Conservation (phyloP, 2,113 vertebrate genomes). For the Furnarius figulus region DNA sequence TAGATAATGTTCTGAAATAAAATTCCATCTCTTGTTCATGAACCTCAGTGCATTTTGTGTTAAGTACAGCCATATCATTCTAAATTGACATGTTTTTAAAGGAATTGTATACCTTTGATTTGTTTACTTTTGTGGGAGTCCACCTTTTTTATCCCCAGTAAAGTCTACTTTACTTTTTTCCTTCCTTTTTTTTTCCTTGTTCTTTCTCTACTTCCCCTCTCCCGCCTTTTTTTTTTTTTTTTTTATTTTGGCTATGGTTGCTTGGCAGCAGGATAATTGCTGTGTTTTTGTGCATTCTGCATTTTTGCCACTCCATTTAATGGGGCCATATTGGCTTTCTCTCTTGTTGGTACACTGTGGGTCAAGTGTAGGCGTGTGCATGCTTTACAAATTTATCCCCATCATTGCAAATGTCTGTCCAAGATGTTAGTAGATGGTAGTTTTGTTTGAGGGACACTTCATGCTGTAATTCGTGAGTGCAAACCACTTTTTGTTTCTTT, state of each 20-base stretch:
- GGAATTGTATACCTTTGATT: background rate
- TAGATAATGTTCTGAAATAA: background rate
- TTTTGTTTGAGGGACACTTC: constrained; percentile 73
- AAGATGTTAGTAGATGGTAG: constrained; percentile 60
- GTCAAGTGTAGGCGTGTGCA: constrained; percentile 79
- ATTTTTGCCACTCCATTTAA: constrained; percentile 66
- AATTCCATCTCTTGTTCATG: background rate
- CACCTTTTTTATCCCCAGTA: background rate
- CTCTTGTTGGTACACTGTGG: constrained; percentile 62
- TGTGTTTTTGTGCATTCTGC: constrained; percentile 23
- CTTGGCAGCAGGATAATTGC: constrained; percentile 68
- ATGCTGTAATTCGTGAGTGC: constrained; percentile 73
- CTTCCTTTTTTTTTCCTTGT: background rate
- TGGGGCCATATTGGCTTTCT: constrained; percentile 65
- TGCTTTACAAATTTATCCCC: constrained; percentile 66
- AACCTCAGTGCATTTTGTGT: background rate
- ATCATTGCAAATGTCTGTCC: constrained; percentile 50
- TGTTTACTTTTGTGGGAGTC: background rate
- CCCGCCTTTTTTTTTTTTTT: constrained; percentile 42
- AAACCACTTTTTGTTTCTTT: constrained; percentile 78
- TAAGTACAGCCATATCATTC: background rate
- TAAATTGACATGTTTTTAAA: background rate
- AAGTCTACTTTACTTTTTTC: background rate
- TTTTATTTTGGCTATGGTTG: constrained; percentile 52
- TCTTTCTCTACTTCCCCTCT: background rate